A percentile compares a stretch with the other conserved stretches of the same genome.
Evolutionary conservation across 2,797 vertebrate species (phyloP).

Genomic region (Psittacula derbiana): DNA sequence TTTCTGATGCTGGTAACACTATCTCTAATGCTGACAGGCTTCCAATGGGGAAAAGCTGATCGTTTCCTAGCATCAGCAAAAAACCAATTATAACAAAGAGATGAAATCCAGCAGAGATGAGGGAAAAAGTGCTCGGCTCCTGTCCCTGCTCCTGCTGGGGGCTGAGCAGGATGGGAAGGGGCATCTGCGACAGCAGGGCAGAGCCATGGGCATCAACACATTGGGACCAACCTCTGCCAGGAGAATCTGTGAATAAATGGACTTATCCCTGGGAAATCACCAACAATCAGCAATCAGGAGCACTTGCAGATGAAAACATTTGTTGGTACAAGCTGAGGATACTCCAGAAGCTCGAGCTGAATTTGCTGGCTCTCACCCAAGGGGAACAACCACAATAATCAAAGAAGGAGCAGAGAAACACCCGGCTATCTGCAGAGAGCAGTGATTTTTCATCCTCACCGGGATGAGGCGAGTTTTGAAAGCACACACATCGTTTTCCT

Average conservation of each 20-base stretch:
- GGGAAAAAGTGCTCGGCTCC: neutral
- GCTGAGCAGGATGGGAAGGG: neutral
- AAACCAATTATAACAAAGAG: neutral
- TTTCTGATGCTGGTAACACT: constrained; percentile 37
- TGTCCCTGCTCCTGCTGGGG: accelerated
- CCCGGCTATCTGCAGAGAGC: neutral
- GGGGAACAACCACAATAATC: constrained; percentile 10
- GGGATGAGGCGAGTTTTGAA: neutral
- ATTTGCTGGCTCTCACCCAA: constrained; percentile 1
- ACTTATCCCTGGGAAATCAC: neutral
- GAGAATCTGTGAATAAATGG: accelerated
- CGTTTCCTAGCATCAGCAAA: constrained; percentile 36
- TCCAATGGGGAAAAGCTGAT: neutral
- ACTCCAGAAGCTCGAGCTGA: neutral
- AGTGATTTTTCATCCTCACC: neutral
- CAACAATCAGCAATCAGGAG: neutral
- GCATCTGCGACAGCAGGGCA: neutral
- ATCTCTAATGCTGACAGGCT: constrained; percentile 36
- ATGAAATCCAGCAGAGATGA: neutral
- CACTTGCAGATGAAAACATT: neutral
- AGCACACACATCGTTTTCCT: neutral
- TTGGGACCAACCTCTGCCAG: neutral
- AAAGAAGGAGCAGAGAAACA: neutral
- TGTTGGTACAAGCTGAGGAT: neutral
- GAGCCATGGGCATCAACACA: neutral